Conservation (phyloP, 2,797 vertebrate genomes). For the Halcyon leucocephala region DNA sequence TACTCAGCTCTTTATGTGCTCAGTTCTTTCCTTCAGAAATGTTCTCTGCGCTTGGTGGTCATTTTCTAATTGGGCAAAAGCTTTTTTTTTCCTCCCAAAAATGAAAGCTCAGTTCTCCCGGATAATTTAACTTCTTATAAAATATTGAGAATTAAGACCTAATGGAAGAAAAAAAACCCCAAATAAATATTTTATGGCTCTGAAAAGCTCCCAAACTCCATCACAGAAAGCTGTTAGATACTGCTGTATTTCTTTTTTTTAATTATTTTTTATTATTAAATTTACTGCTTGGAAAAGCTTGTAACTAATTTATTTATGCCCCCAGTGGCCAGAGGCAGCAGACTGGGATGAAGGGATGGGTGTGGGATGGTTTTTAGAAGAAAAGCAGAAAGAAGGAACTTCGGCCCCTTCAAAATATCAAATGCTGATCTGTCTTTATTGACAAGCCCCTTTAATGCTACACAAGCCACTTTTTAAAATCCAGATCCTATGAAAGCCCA, state of each 20-base stretch:
- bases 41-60: neutral
- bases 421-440: neutral
- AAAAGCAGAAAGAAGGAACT: neutral
- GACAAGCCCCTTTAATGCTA: neutral
- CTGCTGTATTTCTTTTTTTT: conserved; percentile 11
- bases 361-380: neutral
- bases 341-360: neutral
- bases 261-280: neutral
- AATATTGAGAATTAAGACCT: conserved; percentile 73
- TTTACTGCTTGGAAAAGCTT: conserved; percentile 74
- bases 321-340: conserved; percentile 22
- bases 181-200: conserved; percentile 68
- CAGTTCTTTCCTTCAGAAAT: neutral
- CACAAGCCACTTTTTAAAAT: neutral
- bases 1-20: neutral
- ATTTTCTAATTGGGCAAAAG: conserved; percentile 9
- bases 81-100: neutral
- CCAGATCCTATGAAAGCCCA: neutral
- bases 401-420: neutral
- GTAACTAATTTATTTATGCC: conserved; percentile 60
- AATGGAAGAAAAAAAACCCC: conserved; percentile 54
- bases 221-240: conserved; percentile 59
- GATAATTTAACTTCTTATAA: conserved; percentile 76
- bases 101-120: conserved; percentile 60
- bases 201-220: conserved; percentile 62